Percentiles rank a stretch among this genome's conserved stretches.
Evolutionary conservation across 64 coral and sea anemone species (phyloP).

Genomic region (Porites australiensis): DNA sequence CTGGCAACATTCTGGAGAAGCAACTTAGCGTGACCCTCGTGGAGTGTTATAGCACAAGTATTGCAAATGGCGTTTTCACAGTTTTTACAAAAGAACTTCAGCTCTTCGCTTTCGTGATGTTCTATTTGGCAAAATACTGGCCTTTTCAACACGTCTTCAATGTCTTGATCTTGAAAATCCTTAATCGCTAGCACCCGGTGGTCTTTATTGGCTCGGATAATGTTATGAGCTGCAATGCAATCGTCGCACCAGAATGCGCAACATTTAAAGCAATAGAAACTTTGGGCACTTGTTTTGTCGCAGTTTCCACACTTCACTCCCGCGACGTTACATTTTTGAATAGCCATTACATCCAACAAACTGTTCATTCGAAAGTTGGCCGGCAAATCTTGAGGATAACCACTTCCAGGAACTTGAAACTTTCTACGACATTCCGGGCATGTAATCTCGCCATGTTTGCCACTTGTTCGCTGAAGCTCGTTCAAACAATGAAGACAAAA

Average conservation of each 20-base stretch:
- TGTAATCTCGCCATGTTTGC: background rate
- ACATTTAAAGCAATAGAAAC: background rate
- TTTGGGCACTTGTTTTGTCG: background rate
- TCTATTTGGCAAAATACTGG: background rate
- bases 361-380: background rate
- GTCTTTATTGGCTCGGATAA: background rate
- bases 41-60: too few relatives aligned
- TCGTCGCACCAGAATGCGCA: background rate
- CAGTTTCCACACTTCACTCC: constrained; percentile 2
- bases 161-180: constrained; percentile 4
- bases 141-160: background rate
- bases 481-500: background rate
- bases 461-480: background rate
- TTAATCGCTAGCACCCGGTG: background rate
- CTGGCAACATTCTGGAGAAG: background rate
- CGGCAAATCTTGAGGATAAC: too few relatives aligned
- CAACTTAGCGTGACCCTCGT: background rate
- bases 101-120: background rate
- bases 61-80: too few relatives aligned
- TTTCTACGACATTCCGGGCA: background rate
- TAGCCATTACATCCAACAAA: background rate
- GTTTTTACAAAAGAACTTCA: constrained; percentile 21
- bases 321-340: background rate
- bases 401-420: background rate
- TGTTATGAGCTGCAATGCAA: too few relatives aligned